phyloP scores from a whole-genome alignment of 2,888 invertebrate genomes.

The Cantharis flavilabris region DNA sequence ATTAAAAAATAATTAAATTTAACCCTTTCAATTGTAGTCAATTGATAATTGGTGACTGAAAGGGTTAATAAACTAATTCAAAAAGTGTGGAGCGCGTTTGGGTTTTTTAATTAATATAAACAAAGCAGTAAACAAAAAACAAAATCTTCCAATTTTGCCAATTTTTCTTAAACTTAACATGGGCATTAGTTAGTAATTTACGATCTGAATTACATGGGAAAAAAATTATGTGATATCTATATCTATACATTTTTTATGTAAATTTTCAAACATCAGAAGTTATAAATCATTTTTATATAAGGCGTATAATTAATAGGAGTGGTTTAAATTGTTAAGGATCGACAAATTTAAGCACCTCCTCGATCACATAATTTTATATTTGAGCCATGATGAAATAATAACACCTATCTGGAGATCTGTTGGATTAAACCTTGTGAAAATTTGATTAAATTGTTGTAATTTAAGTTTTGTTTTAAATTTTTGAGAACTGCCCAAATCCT shows the following conservation, averaged over 20 bases:
- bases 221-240: background rate
- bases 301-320: background rate
- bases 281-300: background rate
- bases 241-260: background rate
- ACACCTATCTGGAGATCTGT: background rate
- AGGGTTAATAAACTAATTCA: too few relatives aligned
- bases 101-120: too few relatives aligned
- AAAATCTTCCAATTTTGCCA: too few relatives aligned
- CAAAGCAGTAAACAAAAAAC: too few relatives aligned
- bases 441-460: background rate
- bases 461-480: background rate
- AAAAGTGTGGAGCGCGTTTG: too few relatives aligned
- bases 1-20: too few relatives aligned
- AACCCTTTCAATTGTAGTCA: too few relatives aligned
- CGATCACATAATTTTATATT: background rate
- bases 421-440: background rate
- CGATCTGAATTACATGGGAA: too few relatives aligned
- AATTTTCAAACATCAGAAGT: background rate
- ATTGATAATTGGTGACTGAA: too few relatives aligned
- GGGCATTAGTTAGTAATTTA: too few relatives aligned
- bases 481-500: background rate
- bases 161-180: too few relatives aligned
- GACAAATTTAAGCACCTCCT: background rate
- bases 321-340: background rate
- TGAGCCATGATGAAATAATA: background rate